Evolutionary conservation across 2,797 vertebrate genomes (phyloP), one percentile per base, ranked within the genome.

Genomic region (Poeciliopsis presidionis): DNA sequence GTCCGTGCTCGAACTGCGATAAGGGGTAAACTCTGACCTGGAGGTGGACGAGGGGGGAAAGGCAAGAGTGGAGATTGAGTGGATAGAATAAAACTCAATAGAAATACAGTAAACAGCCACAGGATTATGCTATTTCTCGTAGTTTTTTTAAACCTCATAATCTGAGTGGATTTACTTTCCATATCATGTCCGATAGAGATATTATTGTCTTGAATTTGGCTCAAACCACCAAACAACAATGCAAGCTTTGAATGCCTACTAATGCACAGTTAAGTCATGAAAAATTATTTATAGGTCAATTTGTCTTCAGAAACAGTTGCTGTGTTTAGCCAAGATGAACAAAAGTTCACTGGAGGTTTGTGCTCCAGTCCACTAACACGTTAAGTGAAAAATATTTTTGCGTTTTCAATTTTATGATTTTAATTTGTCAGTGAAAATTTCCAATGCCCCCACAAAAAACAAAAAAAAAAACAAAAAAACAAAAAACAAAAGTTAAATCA

Each of bases 11-110:
- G 0, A 93, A 94, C 91, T 97, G 94, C 9, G 94, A 87, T 80
- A 98, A 91, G 65, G 97, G 96, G 75, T 99, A 99, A 76, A 98
- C 94, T 94, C 92, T 96, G 74, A 99, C 97, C 98, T 99, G 91
- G 80, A 30, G 75, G 76, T 9, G 36, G 47, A 57, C 8, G 16
- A 51, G 49, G 51, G 22, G 18, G 28, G 51, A 55, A 6, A 6
- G 63, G 43, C 28, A 25, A 45, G 7, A 46, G 33, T 22, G 73
- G 71, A 75, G 53, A 74, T 28, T 18, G 12, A 46, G 45, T 33
- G 30, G 30, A 33, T 25, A 43, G 2, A 25, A 69, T n/a, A 14
- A n/a, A 69, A 41, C 59, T 30, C 13, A 8, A 18, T 3, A 61
- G 30, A 28, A 70, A 46, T 45, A 45, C 67, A 46, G 41, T 7